These are phyloP conservation scores for Triplophysa yarkandensis DNA, from an alignment of 2,797 vertebrate species.

Conservation along the genomic window DNA sequence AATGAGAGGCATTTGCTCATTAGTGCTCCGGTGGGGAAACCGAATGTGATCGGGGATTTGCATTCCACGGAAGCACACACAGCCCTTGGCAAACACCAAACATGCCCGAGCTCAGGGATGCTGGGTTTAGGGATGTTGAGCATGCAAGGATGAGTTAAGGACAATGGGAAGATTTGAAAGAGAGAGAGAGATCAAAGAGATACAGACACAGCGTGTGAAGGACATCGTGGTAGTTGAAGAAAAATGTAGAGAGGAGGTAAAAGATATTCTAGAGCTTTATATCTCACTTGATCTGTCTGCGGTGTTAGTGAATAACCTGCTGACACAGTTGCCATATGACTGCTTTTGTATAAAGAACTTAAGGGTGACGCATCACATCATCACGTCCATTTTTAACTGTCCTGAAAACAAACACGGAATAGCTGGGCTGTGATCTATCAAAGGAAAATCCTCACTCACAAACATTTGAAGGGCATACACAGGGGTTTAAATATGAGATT, in stretches of 20 bases:
- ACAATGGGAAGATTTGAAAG: conserved; percentile 45
- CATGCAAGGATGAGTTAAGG: conserved; percentile 67
- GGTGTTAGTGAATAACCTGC: not conserved
- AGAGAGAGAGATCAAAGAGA: conserved; percentile 47
- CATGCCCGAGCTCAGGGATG: conserved; percentile 61
- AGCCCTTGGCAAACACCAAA: conserved; percentile 72
- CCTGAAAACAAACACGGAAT: conserved; percentile 42
- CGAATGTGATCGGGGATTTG: conserved; percentile 63
- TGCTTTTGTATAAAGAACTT: not conserved
- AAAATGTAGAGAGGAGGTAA: not conserved
- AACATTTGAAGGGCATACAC: conserved; percentile 20
- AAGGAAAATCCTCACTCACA: conserved; percentile 20
- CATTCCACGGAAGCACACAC: conserved; percentile 64
- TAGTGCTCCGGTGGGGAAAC: conserved; percentile 65
- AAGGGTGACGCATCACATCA: conserved; percentile 32
- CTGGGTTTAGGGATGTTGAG: conserved; percentile 56
- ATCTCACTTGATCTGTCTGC: not conserved
- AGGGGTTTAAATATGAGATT: not conserved
- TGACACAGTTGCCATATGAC: conserved; percentile 2
- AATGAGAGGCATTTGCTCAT: conserved; percentile 70
- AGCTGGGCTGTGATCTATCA: conserved; percentile 67
- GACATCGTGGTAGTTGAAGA: conserved; percentile 44
- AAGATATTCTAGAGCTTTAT: not conserved
- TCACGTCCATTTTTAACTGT: conserved; percentile 33
- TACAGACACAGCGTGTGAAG: conserved; percentile 16